Base-by-base conservation (phyloP, 2,888 invertebrate genomes). In the Archaeoteleia sp. region DNA sequence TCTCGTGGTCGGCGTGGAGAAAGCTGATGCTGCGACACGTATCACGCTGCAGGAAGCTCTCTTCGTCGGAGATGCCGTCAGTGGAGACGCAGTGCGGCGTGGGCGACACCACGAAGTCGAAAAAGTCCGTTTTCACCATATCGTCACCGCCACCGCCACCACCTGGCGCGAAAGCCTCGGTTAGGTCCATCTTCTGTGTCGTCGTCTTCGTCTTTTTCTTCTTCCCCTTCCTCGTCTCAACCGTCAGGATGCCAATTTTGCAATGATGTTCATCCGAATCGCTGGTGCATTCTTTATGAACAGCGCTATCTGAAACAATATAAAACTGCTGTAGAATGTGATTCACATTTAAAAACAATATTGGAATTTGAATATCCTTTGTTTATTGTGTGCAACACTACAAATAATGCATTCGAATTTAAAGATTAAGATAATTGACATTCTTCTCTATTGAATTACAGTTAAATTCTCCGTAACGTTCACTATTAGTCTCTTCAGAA, bases 91-190 rank as follows among this genome's bases (percentile, higher is more conserved):
- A 75, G 54, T 83, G 84, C 1, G 81, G 76, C 1, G 83, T 82
- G 62, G 93, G 93, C 39, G 93, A 92, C 49, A 93, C 93, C 69
- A 94, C 94, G 87, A 94, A 94, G 87, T 95, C 94, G 87, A 95
- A 95, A 88, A 94, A 94, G 87, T 94, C 94, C 75, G 94, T 92
- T 87, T 94, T 94, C 78, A 93, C 91, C 86, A 94, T 88, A 87
- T 94, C 94, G 86, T 93, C 80, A 32, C 75, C 76, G 43, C 76
- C 76, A 17, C 66, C 68, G 30, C 60, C 70, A 17, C 67, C 71
- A 35, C 74, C 93, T 84, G 92, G 90, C 75, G 90, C 89, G 86
- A 91, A 91, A 77, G 91, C 88, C 89, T 94, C 93, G 87, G 93
- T 92, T 87, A 94, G 91, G 89, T 93, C 94, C 94, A 94, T 94